These are phyloP conservation scores for Percina caprodes DNA, from an alignment of 2,113 vertebrate genomes.

Conservation along the genomic window DNA sequence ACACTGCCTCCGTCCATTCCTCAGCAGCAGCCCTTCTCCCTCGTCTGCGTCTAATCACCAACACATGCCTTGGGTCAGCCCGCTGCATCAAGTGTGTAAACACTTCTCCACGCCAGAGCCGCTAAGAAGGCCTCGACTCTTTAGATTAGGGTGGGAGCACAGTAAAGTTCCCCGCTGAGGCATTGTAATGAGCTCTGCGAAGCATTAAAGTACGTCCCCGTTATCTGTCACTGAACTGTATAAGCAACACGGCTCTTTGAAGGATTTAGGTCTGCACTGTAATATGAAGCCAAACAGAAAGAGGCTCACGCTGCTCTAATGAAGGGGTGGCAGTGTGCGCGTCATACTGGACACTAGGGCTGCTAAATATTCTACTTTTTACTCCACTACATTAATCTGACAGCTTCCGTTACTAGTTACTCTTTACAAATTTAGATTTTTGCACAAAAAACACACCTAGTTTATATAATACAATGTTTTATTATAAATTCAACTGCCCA, in stretches of 20 bases:
- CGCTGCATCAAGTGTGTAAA: constrained; percentile 42
- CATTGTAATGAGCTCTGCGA: constrained; percentile 65
- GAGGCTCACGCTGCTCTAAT: constrained; percentile 26
- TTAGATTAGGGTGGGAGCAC: constrained; percentile 33
- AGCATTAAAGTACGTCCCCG: constrained; percentile 48
- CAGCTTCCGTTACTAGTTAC: no score
- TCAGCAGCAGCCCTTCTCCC: constrained; percentile 7
- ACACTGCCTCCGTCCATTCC: constrained; percentile 4
- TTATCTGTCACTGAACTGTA: constrained; percentile 45
- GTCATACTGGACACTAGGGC: constrained; percentile 2
- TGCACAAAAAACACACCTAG: no score
- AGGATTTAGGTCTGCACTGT: constrained; percentile 49
- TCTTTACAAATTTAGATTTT: no score
- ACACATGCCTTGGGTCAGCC: constrained; percentile 48
- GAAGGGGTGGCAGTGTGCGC: constrained; percentile 20
- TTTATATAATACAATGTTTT: no score
- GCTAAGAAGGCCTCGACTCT: constrained; percentile 29
- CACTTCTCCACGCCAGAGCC: constrained; percentile 23
- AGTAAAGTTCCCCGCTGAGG: constrained; percentile 51
- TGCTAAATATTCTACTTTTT: no score
- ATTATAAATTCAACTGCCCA: no score
- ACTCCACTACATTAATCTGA: no score
- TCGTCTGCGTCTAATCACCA: constrained; percentile 32
- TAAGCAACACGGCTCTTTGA: constrained; percentile 44
- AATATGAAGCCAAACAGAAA: constrained; percentile 31